Evolutionary conservation across 2,113 vertebrate genomes (phyloP).

Genomic region (Chaenocephalus aceratus): DNA sequence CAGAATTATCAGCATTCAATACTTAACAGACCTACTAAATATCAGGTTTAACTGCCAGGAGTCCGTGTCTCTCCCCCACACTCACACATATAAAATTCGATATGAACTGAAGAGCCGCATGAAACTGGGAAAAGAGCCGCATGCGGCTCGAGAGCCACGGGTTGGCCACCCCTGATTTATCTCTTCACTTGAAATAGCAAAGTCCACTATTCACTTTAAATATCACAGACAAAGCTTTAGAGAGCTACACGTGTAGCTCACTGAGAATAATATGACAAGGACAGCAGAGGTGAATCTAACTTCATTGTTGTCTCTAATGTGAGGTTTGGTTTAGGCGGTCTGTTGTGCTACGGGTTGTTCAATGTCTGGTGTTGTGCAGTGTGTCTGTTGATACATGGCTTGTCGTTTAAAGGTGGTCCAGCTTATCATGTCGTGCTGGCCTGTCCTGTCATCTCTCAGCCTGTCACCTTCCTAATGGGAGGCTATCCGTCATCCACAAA

Average conservation of each 20-base stretch:
- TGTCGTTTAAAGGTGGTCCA: slow-evolving; percentile 63
- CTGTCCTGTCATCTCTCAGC: slow-evolving; percentile 67
- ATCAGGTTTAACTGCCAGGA: too few relatives aligned
- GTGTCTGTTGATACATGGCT: slow-evolving; percentile 66
- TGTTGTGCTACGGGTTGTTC: slow-evolving; percentile 40
- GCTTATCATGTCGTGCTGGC: slow-evolving; percentile 65
- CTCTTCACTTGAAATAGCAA: slow-evolving; percentile 4
- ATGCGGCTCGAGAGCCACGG: too few relatives aligned
- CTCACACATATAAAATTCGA: too few relatives aligned
- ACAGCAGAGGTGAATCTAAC: slow-evolving; percentile 21
- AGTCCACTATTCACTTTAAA: background rate
- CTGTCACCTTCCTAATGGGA: slow-evolving; percentile 67
- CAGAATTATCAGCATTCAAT: too few relatives aligned
- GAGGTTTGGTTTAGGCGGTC: background rate
- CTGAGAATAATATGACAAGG: slow-evolving; percentile 1
- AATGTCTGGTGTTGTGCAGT: slow-evolving; percentile 29
- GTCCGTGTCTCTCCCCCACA: too few relatives aligned
- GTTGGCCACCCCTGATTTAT: background rate
- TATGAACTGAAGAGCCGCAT: too few relatives aligned
- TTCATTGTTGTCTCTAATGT: background rate
- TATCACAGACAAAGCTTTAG: background rate
- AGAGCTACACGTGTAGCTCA: background rate
- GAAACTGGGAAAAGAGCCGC: too few relatives aligned
- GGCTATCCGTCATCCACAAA: slow-evolving; percentile 58
- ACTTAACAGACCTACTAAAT: too few relatives aligned